Evolutionary conservation across 2,888 invertebrate genomes (phyloP).

Genomic region (Adelphocoris suturalis): DNA sequence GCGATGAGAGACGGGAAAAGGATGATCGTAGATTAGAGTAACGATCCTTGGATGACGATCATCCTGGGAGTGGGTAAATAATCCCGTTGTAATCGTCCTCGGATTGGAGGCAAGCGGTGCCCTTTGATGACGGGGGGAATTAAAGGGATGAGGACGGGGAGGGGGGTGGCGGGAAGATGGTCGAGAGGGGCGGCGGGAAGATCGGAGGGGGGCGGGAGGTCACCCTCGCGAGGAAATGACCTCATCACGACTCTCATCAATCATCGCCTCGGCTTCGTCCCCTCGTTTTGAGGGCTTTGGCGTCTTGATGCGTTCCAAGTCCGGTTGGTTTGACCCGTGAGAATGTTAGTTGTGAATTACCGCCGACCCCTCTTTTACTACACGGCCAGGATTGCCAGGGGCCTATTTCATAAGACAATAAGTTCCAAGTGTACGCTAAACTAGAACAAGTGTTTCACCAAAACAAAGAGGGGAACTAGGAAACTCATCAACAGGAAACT

Average conservation of each 20-base stretch:
- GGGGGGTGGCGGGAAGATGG: neutral
- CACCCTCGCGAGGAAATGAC: neutral
- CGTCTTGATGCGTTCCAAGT: conserved; percentile 30
- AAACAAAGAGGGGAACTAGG: too few species aligned
- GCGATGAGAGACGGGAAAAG: too few species aligned
- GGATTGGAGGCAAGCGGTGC: conserved; percentile 13
- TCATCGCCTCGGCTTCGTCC: conserved; percentile 43
- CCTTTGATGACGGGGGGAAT: conserved; percentile 40
- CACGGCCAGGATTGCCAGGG: too few species aligned
- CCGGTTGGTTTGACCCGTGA: conserved; percentile 5
- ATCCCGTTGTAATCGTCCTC: conserved; percentile 47
- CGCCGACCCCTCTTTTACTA: too few species aligned
- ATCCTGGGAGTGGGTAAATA: conserved; percentile 24
- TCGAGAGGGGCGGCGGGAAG: neutral
- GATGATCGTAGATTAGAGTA: too few species aligned
- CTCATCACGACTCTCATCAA: conserved; percentile 50
- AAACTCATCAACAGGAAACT: too few species aligned
- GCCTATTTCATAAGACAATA: too few species aligned
- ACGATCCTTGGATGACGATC: neutral
- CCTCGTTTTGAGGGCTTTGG: neutral
- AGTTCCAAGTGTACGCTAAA: too few species aligned
- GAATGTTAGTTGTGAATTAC: neutral
- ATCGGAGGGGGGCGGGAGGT: neutral
- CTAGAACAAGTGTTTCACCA: too few species aligned
- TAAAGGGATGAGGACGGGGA: neutral